These are phyloP conservation scores for Limnephilus rhombicus DNA, from an alignment of 2,888 invertebrate species.

Conservation along the genomic window DNA sequence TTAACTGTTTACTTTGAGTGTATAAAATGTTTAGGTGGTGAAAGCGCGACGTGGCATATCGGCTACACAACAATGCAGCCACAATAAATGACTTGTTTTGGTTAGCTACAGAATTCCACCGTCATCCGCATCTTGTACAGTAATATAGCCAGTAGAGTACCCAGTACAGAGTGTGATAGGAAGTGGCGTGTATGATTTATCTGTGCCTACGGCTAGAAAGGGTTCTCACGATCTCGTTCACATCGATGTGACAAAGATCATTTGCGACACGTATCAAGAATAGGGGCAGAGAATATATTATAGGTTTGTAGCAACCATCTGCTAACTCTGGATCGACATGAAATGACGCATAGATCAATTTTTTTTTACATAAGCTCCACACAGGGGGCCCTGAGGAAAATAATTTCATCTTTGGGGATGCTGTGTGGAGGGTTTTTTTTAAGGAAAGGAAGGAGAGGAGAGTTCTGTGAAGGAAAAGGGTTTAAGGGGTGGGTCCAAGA, in stretches of 20 bases:
- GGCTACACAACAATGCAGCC: neutral
- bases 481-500: no score
- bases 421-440: no score
- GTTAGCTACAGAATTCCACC: neutral
- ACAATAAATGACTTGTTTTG: neutral
- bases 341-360: no score
- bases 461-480: no score
- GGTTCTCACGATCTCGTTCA: constrained; percentile 23
- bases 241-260: constrained; percentile 11
- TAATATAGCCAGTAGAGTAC: neutral
- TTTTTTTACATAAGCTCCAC: no score
- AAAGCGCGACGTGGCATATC: no score
- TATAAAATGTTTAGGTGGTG: no score
- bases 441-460: no score
- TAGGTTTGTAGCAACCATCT: neutral
- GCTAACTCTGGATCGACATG: neutral
- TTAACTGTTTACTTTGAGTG: no score
- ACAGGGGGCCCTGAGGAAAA: no score
- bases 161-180: neutral
- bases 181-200: constrained; percentile 4
- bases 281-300: neutral
- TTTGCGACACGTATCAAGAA: constrained; percentile 13
- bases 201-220: neutral
- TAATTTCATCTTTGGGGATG: no score
- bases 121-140: neutral